Percentiles rank a stretch among this genome's conserved stretches.
These are phyloP conservation scores for Ctenoplectra terminalis DNA, from an alignment of 1,140 invertebrate species.

Conservation along the genomic window DNA sequence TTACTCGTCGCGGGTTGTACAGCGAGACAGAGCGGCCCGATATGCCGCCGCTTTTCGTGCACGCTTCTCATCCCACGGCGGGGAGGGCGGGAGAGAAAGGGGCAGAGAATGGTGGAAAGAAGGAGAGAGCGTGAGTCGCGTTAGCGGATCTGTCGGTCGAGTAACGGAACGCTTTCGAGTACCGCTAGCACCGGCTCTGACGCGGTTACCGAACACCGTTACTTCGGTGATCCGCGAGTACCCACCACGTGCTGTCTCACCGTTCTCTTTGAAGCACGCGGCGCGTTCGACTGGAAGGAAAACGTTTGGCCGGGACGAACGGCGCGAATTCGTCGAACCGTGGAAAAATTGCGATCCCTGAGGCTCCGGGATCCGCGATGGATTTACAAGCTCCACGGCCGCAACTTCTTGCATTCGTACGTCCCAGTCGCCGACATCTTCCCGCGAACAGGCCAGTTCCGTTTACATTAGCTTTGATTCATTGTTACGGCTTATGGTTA, in stretches of 20 bases:
- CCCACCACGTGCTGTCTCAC: conserved; percentile 78
- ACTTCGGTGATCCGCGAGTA: conserved; percentile 73
- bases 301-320: conserved; percentile 37
- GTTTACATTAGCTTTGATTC: conserved; percentile 48
- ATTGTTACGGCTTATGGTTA: conserved; percentile 27
- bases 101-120: conserved; percentile 23
- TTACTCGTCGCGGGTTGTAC: conserved; percentile 55
- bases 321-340: conserved; percentile 48
- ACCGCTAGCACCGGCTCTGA: conserved; percentile 81
- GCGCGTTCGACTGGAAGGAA: conserved; percentile 46
- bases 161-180: conserved; percentile 80
- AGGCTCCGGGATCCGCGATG: conserved; percentile 10
- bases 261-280: conserved; percentile 60
- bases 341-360: conserved; percentile 61
- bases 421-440: no score
- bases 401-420: no score
- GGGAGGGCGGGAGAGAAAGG: conserved; percentile 18
- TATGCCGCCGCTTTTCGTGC: conserved; percentile 55
- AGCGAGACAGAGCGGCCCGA: conserved; percentile 57
- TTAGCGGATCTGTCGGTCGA: conserved; percentile 84
- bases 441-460: conserved; percentile 27
- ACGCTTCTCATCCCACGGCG: conserved; percentile 53
- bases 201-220: conserved; percentile 81
- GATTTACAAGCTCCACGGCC: background rate
- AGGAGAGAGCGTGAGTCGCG: conserved; percentile 65